Evolutionary conservation across 2,113 vertebrate genomes (phyloP).

Genomic region (Haplochromis burtoni): DNA sequence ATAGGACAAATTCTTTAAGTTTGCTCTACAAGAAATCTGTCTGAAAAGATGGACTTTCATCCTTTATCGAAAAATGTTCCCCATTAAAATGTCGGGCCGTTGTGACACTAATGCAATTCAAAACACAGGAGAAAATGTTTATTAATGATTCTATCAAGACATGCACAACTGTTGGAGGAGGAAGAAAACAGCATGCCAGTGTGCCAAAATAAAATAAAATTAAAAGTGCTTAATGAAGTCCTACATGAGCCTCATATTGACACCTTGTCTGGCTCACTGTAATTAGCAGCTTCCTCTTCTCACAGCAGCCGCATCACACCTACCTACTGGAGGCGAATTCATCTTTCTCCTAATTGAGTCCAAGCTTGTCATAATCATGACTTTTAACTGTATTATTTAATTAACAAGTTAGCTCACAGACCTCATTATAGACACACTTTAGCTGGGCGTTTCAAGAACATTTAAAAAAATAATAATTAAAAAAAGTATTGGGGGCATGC

Average conservation of each 20-base stretch:
- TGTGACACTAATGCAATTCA: not conserved
- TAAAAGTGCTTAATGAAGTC: conserved; percentile 5
- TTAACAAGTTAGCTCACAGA: not conserved
- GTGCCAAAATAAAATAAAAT: not conserved
- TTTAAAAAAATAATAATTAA: fast-evolving
- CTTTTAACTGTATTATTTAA: not conserved
- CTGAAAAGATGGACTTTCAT: not conserved
- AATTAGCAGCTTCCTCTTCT: conserved; percentile 53
- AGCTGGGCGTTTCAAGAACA: not conserved
- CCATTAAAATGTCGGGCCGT: not conserved
- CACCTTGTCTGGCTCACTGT: conserved; percentile 46
- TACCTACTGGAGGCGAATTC: not conserved
- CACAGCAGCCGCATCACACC: conserved; percentile 20
- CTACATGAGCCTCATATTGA: conserved; percentile 24
- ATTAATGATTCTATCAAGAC: not conserved
- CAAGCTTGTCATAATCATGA: conserved; percentile 11
- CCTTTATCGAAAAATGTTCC: not conserved
- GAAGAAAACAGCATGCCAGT: not conserved
- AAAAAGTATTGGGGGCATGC: not conserved
- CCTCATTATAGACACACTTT: not conserved
- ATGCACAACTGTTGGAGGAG: not conserved
- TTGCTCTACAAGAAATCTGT: not conserved
- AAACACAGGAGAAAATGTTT: not conserved
- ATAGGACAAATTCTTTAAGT: not conserved
- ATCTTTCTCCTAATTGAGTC: conserved; percentile 22